Base-by-base conservation (phyloP, 2,113 vertebrate genomes). In the Dicerorhinus sumatrensis region DNA sequence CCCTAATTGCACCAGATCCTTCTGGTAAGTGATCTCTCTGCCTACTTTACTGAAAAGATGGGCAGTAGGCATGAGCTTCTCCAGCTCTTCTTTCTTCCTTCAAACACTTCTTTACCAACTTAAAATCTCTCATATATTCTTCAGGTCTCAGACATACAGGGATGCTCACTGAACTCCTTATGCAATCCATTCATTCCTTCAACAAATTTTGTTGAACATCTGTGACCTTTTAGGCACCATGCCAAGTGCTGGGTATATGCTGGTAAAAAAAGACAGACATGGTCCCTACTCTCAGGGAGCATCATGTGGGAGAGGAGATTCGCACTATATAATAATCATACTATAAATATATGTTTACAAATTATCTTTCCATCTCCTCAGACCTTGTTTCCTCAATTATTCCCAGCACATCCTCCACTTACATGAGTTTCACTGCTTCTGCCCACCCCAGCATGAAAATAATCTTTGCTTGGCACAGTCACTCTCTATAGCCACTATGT, bases 101-200 rank as follows among this genome's bases (percentile, higher is more conserved):
- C 33, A 65, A 89, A 93, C 33, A 77, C 18, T 91, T 18, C 42
- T 84, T 90, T 23, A 95, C 33, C 92, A 91, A 82, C 46, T 69
- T 72, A 77, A 56, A 75, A 79, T 88, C 20, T 80, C 51, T 96
- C 75, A 14, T 14, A 63, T 8, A 56, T 42, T 29, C 16, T 21
- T 75, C 39, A 81, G 11, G 65, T 81, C 58, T 95, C 81, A 82
- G 51, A 77, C 10, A 91, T 94, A 92, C 36, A 79, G n/a, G 27
- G 14, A 81, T 60, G 27, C 3, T 82, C 36, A 65, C 27, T 60
- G 42, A 94, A 83, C 60, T 76, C 75, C 36, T 72, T 88, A 79
- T 36, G 3, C 14, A 51, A 79, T 54, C 79, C 33, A 63, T 60
- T 86, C 62, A 84, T 39, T 92, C 54, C 54, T 36, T 73, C 21